These are phyloP conservation scores for Tetragnatha versicolor DNA, from an alignment of 1,140 invertebrate genomes.

Conservation along the genomic window DNA sequence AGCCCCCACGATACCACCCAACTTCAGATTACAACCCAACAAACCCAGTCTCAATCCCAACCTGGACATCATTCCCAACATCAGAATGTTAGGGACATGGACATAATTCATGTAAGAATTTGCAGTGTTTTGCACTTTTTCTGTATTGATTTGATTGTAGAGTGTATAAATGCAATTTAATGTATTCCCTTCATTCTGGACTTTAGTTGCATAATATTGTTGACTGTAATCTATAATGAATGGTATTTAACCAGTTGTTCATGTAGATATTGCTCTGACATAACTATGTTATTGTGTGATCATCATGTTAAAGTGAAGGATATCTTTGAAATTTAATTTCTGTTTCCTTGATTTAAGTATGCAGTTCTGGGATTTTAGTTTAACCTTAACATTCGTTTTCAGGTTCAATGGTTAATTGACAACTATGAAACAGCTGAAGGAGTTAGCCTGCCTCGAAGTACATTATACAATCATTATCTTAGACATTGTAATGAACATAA, in stretches of 20 bases:
- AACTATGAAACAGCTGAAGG: conserved; percentile 99
- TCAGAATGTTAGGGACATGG: conserved; percentile 57
- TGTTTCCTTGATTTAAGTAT: neutral
- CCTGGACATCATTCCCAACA: conserved; percentile 52
- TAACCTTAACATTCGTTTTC: neutral
- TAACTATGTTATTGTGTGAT: too few species aligned
- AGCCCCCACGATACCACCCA: conserved; percentile 49
- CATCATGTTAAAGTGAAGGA: neutral
- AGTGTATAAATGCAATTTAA: neutral
- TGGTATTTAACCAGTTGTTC: too few species aligned
- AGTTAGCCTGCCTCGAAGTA: conserved; percentile 93
- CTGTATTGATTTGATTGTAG: too few species aligned
- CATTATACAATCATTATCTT: conserved; percentile 95
- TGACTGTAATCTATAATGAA: too few species aligned
- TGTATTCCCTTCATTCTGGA: neutral
- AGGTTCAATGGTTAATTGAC: conserved; percentile 97
- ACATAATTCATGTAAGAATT: conserved; percentile 58
- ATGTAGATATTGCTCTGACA: too few species aligned
- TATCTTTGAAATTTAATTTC: neutral
- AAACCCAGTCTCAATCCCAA: conserved; percentile 35
- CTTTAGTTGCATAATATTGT: neutral
- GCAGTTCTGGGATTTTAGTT: neutral
- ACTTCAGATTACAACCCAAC: conserved; percentile 41
- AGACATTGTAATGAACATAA: conserved; percentile 93
- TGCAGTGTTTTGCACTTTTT: too few species aligned